Base-by-base conservation (phyloP, 35 echinoderm and acorn worm genomes). In the Apostichopus californicus region DNA sequence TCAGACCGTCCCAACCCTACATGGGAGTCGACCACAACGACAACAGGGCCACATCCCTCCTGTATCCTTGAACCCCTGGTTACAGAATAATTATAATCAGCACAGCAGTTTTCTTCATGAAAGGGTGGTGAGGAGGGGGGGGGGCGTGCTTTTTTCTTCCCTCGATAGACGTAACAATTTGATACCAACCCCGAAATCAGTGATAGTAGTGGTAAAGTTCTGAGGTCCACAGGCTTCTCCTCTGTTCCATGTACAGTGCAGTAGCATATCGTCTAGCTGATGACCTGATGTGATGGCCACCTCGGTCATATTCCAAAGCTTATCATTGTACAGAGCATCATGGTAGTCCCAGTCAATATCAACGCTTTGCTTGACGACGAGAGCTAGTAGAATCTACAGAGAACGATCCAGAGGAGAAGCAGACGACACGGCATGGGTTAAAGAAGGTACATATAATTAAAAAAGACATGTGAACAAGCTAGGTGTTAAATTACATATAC, bases 241-340 rank as follows among this genome's bases (percentile, higher is more conserved):
- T 5, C 55, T 64, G 13, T 70, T 87, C 85, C 85, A 87, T 87
- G 1, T 87, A 58, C 85, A 87, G 4, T 22, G 0, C 5, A 65
- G 53, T 6, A 87, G 22, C 85, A 87, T 87, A 63, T 87, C 85
- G n/a, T 87, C 85, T 26, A 87, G 6, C 26, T 87, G 85, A 87
- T 87, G 85, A 12, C 85, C 85, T 15, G 54, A n/a, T 20, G 7
- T 57, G 58, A 87, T 17, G 58, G 85, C 57, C n/a, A 57, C 57
- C 7, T 66, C 10, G 4, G 85, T 87, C n/a, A 87, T 61, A 7
- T 87, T 87, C 54, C 54, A 58, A 22, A 20, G 54, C 3, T 87
- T 8, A 63, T 87, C 58, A 9, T 53, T n/a, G 21, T 87, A 87
- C 5, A 65, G 9, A 18, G 54, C 0, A 87, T 87, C 85, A 46